Percentiles rank a stretch among this genome's conserved stretches.
These are phyloP conservation scores for Orcinus orca DNA, from an alignment of 2,113 vertebrate genomes.

Conservation along the genomic window DNA sequence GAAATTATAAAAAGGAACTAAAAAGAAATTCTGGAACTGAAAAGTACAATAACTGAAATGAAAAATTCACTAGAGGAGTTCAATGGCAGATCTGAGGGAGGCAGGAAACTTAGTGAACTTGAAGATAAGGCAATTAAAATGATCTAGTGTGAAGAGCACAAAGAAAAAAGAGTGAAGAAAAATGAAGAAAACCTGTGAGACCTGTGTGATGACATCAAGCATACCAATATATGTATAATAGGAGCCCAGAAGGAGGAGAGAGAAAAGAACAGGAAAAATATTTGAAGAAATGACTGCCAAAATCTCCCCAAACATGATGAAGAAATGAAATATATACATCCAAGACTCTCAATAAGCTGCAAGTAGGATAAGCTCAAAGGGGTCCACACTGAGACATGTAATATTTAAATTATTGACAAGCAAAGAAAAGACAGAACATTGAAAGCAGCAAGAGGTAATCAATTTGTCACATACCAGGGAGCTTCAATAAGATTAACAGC, in stretches of 20 bases:
- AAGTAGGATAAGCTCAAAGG: background rate
- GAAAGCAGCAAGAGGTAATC: background rate
- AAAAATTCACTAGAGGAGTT: background rate
- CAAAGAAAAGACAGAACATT: background rate
- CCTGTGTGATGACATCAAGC: background rate
- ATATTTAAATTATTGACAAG: background rate
- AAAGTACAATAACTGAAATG: background rate
- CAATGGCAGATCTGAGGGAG: background rate
- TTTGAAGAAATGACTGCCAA: background rate
- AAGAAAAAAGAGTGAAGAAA: background rate
- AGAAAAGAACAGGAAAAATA: background rate
- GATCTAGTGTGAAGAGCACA: background rate
- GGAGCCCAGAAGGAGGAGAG: background rate
- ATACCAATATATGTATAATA: background rate
- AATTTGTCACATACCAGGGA: background rate
- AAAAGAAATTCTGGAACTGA: background rate
- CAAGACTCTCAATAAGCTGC: background rate
- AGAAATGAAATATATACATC: background rate
- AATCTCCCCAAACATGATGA: background rate
- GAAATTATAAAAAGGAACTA: background rate
- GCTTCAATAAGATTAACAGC: background rate
- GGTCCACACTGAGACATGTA: background rate
- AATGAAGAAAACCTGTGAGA: background rate
- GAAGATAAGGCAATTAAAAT: background rate
- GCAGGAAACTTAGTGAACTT: background rate